Evolutionary conservation across 1,140 invertebrate genomes (phyloP).

Genomic region (Megalopta genalis): DNA sequence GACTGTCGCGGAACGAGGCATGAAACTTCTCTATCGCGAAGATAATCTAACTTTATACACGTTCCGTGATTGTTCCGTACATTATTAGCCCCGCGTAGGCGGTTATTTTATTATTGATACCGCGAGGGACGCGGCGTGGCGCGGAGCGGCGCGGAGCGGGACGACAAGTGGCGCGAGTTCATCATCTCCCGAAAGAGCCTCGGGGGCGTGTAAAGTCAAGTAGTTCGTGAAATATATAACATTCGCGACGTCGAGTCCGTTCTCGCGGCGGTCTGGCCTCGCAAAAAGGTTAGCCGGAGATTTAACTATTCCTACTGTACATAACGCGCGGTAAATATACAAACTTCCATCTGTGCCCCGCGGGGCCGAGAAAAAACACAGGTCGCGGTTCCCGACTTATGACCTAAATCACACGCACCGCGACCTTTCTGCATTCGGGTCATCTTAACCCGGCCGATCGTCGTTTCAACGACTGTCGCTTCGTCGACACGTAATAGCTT

Average conservation of each 20-base stretch:
- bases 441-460: too few relatives aligned
- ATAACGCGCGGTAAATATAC: not conserved
- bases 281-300: constrained; percentile 19
- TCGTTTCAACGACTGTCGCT: too few relatives aligned
- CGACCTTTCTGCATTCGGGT: too few relatives aligned
- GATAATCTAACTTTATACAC: constrained; percentile 61
- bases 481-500: too few relatives aligned
- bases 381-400: not conserved
- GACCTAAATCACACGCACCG: not conserved
- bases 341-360: not conserved
- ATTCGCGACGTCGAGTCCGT: constrained; percentile 23
- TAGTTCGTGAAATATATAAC: constrained; percentile 55
- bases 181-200: constrained; percentile 52
- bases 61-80: constrained; percentile 55
- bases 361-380: not conserved
- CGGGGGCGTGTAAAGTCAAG: constrained; percentile 10
- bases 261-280: constrained; percentile 4
- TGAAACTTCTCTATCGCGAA: constrained; percentile 29
- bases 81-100: constrained; percentile 53
- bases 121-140: too few relatives aligned
- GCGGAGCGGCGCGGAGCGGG: not conserved
- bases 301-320: constrained; percentile 25
- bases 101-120: constrained; percentile 47
- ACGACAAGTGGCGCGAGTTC: constrained; percentile 51
- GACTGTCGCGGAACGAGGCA: not conserved